A percentile compares a stretch with the other conserved stretches of the same genome.
Evolutionary conservation across 2,797 vertebrate species (phyloP).

Genomic region (Amphiprion clarkii): DNA sequence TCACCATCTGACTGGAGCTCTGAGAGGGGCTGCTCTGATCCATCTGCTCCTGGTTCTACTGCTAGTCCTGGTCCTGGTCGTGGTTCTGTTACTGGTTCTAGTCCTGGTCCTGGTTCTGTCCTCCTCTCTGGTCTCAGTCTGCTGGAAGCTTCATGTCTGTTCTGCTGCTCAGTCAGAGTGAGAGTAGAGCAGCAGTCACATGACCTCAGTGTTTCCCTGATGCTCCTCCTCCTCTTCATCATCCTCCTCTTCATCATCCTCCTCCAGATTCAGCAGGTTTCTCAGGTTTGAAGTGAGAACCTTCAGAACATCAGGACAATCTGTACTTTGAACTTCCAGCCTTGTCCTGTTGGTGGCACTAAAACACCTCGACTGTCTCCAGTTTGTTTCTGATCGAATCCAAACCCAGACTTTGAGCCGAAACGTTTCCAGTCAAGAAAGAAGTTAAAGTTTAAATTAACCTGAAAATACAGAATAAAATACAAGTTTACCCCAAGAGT

Average conservation of each 20-base stretch:
- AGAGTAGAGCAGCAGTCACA: constrained; percentile 46
- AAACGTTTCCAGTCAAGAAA: too few species aligned
- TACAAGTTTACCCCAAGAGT: too few species aligned
- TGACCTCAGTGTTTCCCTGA: constrained; percentile 33
- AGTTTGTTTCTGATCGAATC: too few species aligned
- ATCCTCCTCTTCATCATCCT: constrained; percentile 42
- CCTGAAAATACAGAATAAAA: too few species aligned
- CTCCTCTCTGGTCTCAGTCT: neutral
- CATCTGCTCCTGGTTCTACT: constrained; percentile 3
- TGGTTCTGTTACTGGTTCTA: neutral
- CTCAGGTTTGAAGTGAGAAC: constrained; percentile 8
- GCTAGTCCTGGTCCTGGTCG: neutral
- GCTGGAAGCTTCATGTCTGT: constrained; percentile 26
- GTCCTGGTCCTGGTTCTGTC: neutral
- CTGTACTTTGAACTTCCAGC: too few species aligned
- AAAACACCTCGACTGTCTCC: too few species aligned
- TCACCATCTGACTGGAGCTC: constrained; percentile 77
- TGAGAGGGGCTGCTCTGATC: constrained; percentile 54
- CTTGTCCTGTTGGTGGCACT: too few species aligned
- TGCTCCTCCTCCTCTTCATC: constrained; percentile 40
- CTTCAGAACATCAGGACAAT: neutral
- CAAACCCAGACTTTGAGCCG: too few species aligned
- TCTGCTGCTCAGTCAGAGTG: constrained; percentile 24
- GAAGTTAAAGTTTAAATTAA: too few species aligned
- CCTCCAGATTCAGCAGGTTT: constrained; percentile 35